Conservation (phyloP, 2,113 vertebrate genomes). For the Melospiza georgiana region DNA sequence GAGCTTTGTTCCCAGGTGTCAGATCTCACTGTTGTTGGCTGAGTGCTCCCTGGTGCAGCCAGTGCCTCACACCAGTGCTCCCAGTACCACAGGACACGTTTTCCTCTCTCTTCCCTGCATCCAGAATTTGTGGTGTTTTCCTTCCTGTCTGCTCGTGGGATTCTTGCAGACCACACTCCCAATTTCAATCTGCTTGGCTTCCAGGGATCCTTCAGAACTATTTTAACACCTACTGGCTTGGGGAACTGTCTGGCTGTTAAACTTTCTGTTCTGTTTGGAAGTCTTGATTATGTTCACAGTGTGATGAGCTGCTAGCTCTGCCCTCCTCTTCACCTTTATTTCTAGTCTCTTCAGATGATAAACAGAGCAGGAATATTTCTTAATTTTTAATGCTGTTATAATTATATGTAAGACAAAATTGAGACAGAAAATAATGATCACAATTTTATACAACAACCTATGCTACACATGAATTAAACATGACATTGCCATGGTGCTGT, state of each 20-base stretch:
- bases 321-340: not conserved
- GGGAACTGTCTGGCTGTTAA: not conserved
- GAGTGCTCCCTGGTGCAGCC: not conserved
- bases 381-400: not conserved
- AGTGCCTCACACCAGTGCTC: not conserved
- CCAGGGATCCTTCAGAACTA: not conserved
- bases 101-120: not conserved
- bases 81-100: not conserved
- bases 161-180: not conserved
- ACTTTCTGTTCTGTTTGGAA: slow-evolving; percentile 2
- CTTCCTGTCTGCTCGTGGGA: not conserved
- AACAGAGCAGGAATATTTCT: not conserved
- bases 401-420: not conserved
- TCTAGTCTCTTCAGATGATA: not conserved
- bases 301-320: not conserved
- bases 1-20: not conserved
- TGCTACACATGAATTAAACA: slow-evolving; percentile 2
- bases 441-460: not conserved
- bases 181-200: slow-evolving; percentile 25
- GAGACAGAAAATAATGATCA: not conserved
- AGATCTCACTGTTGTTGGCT: not conserved
- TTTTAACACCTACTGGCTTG: not conserved
- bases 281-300: not conserved
- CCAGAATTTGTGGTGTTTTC: not conserved
- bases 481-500: not conserved